Base-by-base conservation (phyloP, 2,113 vertebrate species). In the Nothobranchius furzeri region DNA sequence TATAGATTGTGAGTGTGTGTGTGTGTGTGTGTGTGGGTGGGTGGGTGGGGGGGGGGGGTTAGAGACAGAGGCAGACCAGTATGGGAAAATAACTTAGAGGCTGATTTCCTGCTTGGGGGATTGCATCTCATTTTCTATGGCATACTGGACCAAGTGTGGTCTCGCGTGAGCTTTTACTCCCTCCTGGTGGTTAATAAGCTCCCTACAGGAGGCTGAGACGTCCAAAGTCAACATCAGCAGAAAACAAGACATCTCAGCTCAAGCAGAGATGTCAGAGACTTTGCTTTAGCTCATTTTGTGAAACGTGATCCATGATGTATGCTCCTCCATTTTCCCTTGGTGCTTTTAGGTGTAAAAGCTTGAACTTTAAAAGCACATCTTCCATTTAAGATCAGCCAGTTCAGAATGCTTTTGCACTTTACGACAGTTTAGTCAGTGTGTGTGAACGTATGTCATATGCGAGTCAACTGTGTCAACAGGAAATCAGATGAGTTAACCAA, bases 121-220 rank as follows among this genome's bases (percentile, higher is more conserved):
- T 86, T 88, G 89, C 84, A 85, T 90, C 78, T 88, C 73, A 88
- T 91, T 91, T 85, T 71, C 78, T 76, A 17, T 60, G 61, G 75
- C 8, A 7, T 0, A 1, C 37, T 64, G 12, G 49, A n/a, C 15
- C 3, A 65, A 9, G 54, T 54, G 72, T 73, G 24, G 56, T 40
- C 53, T 71, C 60, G 46, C 49, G 66, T 2, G 3, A 72, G 81
- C 49, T 54, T 75, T 63, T 83, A 90, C 78, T 91, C 87, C 88
- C 91, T 89, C 84, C 92, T 89, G 67, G 80, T 88, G 89, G 77
- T 45, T 6, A 0, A 0, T n/a, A 43, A 15, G 49, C 1, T 1
- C 36, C 47, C 35, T 43, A 30, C 53, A 49, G 43, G 36, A 40
- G 36, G 50, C 48, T 70, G 20, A 48, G 36, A 54, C 52, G 1